Base-by-base conservation (phyloP, 2,888 invertebrate species). In the Drosophila ezoana region DNA sequence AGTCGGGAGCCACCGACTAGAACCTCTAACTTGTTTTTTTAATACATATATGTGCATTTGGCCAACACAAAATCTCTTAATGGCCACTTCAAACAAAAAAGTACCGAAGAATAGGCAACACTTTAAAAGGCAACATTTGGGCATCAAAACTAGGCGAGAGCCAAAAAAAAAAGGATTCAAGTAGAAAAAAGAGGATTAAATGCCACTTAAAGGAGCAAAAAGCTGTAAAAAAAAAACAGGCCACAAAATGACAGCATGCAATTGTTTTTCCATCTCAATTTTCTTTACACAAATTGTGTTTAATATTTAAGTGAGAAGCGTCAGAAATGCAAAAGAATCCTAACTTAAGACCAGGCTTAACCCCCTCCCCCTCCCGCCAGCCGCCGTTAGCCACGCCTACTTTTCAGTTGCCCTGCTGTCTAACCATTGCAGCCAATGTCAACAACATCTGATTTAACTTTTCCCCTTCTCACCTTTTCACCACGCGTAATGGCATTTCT, bases 291-390 rank as follows among this genome's bases (percentile, higher is more conserved):
- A 32, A 51, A 1, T 40, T 1, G 23, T n/a, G 43, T 38, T 61
- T 41, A 40, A 52, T 52, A 70, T 58, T 61, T 47, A 67, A 74
- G 77, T 72, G 79, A 64, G 59, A 33, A 53, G 58, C 65, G 51
- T 72, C 72, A 69, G 68, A 64, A 62, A 53, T 66, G 63, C 44
- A 60, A 28, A 28, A 28, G 8, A 28, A 28, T 8, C 8, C 28
- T 8, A 37, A 38, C 49, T 49, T 38, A 14, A 45, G 43, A 32
- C 41, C 32, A 8, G n/a, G 35, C 44, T 32, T 69, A 60, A 45
- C 56, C 69, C 72, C 66, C n/a, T 2, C 18, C 18, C 18, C 18
- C 18, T 18, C 1, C 1, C 18, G 2, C 18, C 18, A 18, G n/a
- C 2, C 23, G 23, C 61, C 67, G 28, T 28, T 8, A 28, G 28